Evolutionary conservation across 2,113 vertebrate genomes (phyloP), one percentile per base, ranked within the genome.

Genomic region (Prinia subflava): DNA sequence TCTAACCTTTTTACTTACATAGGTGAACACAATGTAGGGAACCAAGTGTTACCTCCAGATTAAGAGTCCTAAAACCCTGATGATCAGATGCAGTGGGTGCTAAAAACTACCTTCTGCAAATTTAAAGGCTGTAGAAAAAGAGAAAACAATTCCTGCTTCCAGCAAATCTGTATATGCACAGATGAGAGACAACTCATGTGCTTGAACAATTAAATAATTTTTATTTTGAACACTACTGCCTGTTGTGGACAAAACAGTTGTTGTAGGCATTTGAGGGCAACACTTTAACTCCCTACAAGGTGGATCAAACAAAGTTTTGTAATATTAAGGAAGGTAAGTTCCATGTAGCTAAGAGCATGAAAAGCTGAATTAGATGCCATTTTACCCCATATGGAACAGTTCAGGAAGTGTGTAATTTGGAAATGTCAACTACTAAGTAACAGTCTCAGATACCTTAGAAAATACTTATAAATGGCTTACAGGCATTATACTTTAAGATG

Each of bases 401-500:
- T 85, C 57, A 79, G 91, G 33, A 86, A 37, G 35, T 74, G 56
- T 78, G 73, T 82, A 76, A 87, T 95, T 92, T 81, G 80, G 78
- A 95, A 96, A 94, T 94, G 87, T 95, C 87, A 96, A 0, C 94
- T 89, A 62, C 41, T 39, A 69, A 73, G 74, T 62, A 73, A 76
- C 47, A 52, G 74, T 82, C 88, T 91, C 77, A 57, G 24, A 89
- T 75, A 87, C 62, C 84, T 89, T 89, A 68, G 89, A 79, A 96
- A 95, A 92, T 92, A 79, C 88, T 73, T 93, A 52, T 11, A 82
- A 92, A 91, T 89, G 81, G 62, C 78, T 95, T 90, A 70, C 59
- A 91, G 74, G 62, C 74, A 95, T 92, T 96, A 85, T 85, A 92
- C 82, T 94, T 92, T 50, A 68, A 91, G 87, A 96, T 96, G 89